Evolutionary conservation across 2,888 invertebrate species (phyloP), one percentile per base, ranked within the genome.

Genomic region (Stictocephala bisonia): DNA sequence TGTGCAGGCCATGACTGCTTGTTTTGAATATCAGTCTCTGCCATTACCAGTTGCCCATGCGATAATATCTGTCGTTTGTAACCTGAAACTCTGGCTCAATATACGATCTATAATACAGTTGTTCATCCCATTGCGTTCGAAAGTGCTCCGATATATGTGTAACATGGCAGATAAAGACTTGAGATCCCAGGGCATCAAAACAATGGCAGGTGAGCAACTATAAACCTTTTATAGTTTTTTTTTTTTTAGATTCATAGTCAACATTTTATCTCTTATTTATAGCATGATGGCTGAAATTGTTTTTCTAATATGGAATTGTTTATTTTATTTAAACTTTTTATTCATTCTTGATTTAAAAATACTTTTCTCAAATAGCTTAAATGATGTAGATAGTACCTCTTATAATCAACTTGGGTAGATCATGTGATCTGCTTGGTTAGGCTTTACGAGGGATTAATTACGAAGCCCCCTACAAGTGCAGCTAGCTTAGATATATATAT

Each of bases 11-110:
- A 93, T 97, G 90, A 92, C 93, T 29, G 87, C 90, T 70, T 95
- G 95, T 83, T 96, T 97, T 85, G 93, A 94, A 79, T 87, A 89
- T 83, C 88, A 89, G 56, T 88, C 89, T 60, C 86, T 97, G 80
- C 94, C 96, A 0, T 89, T 96, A 77, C 92, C 93, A 56, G 91
- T 95, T 83, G 96, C 96, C 13, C 96, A 97, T 87, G 92, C 95
- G 44, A 93, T 97, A 84, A 94, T 96, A 79, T 93, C 94, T 75
- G 92, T 96, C 79, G 93, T 96, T 74, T 95, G 96, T 74, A 96
- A 97, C 87, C 88, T 97, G 70, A 95, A 97, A 83, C 86, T 96
- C 35, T 97, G 96, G 96, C 88, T 97, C 80, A 97, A 96, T 85
- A 95, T 94, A 82, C 91, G 93, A 81, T 94, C 95, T 77, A 93